Evolutionary conservation across 64 coral and sea anemone species (phyloP).

Genomic region (Trachythela sp.): DNA sequence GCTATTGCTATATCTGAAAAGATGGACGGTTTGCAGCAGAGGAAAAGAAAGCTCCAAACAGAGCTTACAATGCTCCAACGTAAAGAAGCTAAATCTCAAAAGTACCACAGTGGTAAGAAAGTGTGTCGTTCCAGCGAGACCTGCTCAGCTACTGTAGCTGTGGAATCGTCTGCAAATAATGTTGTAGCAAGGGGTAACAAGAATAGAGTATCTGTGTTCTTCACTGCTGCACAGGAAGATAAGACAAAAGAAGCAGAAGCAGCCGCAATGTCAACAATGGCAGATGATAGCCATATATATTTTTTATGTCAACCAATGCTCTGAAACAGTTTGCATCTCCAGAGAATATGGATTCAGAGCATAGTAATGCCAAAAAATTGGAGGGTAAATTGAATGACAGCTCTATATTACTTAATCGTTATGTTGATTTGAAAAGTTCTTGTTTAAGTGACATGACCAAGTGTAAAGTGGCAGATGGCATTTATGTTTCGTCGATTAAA

Average conservation of each 20-base stretch:
- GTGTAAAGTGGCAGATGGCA: not conserved
- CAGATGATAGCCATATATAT: too few relatives aligned
- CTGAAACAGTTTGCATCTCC: too few relatives aligned
- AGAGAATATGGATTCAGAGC: too few relatives aligned
- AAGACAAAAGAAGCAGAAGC: not conserved
- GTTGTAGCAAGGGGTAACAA: not conserved
- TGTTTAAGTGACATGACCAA: too few relatives aligned
- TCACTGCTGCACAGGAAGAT: not conserved
- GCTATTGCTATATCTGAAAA: constrained; percentile 16
- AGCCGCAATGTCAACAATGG: not conserved
- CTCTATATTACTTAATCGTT: too few relatives aligned
- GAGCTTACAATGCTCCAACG: constrained; percentile 35
- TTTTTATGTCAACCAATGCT: too few relatives aligned
- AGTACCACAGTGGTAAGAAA: constrained; percentile 45
- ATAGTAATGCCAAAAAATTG: too few relatives aligned
- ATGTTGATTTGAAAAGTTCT: too few relatives aligned
- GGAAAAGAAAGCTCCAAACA: constrained; percentile 25
- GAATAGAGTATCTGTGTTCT: not conserved
- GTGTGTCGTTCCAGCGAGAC: not conserved
- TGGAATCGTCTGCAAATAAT: constrained; percentile 29
- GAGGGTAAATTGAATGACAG: too few relatives aligned
- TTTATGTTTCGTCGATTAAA: constrained; percentile 22
- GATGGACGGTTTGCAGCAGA: not conserved
- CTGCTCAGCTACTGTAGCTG: constrained; percentile 20
- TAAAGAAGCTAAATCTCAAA: constrained; percentile 16